A percentile compares a stretch with the other conserved stretches of the same genome.
Evolutionary conservation across 2,888 invertebrate genomes (phyloP).

Genomic region (Empis stercorea): DNA sequence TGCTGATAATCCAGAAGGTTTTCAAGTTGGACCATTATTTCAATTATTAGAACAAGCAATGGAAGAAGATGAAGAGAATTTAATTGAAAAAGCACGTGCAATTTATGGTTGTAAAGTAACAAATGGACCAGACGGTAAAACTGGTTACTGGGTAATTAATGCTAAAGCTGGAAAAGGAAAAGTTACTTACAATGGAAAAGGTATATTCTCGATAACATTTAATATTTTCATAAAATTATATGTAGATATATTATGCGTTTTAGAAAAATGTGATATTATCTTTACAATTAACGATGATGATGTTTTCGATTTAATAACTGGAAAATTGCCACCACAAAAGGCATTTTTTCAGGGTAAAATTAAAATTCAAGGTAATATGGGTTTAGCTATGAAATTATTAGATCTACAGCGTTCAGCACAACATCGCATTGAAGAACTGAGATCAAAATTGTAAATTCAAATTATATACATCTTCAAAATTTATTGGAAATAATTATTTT

Average conservation of each 20-base stretch:
- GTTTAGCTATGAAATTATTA: slow-evolving; percentile 84
- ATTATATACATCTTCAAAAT: no score
- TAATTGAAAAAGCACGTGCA: slow-evolving; percentile 75
- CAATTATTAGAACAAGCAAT: slow-evolving; percentile 69
- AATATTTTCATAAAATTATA: not conserved
- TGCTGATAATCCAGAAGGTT: slow-evolving; percentile 40
- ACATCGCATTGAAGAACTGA: slow-evolving; percentile 56
- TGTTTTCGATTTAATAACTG: slow-evolving; percentile 74
- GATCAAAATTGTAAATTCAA: slow-evolving; percentile 57
- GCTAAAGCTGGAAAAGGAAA: slow-evolving; percentile 82
- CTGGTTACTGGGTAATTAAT: slow-evolving; percentile 83
- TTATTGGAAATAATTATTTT: no score
- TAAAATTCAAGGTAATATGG: slow-evolving; percentile 95
- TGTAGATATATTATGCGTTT: not conserved
- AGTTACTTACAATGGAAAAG: slow-evolving; percentile 61
- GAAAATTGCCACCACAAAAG: slow-evolving; percentile 88
- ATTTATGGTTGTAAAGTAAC: slow-evolving; percentile 83
- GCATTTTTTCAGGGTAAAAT: slow-evolving; percentile 94
- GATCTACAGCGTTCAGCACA: slow-evolving; percentile 66
- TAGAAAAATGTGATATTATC: slow-evolving; percentile 77
- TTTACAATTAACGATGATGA: slow-evolving; percentile 83
- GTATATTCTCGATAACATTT: no score
- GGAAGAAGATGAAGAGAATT: slow-evolving; percentile 62
- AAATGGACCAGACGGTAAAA: slow-evolving; percentile 60
- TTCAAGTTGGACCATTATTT: slow-evolving; percentile 71